Evolutionary conservation across 2,797 vertebrate genomes (phyloP).

Genomic region (Aulostomus chinensis): DNA sequence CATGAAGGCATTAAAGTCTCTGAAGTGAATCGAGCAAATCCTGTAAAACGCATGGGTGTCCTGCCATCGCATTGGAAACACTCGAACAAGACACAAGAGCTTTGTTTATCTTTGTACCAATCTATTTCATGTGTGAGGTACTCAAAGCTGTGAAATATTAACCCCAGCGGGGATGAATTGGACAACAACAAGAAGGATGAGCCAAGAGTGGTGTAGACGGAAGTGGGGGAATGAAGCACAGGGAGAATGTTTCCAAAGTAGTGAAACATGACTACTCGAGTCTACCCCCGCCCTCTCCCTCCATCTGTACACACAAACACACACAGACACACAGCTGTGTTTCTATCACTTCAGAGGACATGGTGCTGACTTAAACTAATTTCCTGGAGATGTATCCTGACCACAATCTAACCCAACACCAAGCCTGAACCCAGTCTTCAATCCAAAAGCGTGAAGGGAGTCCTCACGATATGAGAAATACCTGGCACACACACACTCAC

Average conservation of each 20-base stretch:
- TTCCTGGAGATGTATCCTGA: neutral
- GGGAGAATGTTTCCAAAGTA: constrained; percentile 33
- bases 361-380: neutral
- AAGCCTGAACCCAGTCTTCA: too few relatives aligned
- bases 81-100: too few relatives aligned
- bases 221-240: constrained; percentile 18
- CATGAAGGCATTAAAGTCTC: too few relatives aligned
- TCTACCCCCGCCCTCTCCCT: constrained; percentile 31
- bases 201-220: constrained; percentile 14
- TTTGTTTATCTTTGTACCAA: too few relatives aligned
- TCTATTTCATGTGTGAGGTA: neutral
- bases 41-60: too few relatives aligned
- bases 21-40: too few relatives aligned
- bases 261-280: constrained; percentile 57
- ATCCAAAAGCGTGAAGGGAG: neutral
- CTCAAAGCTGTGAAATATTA: constrained; percentile 8
- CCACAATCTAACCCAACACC: too few relatives aligned
- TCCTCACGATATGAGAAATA: neutral
- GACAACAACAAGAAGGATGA: too few relatives aligned
- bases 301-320: neutral
- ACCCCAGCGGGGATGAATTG: constrained; percentile 15
- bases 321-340: neutral
- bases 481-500: constrained; percentile 20
- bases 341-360: too few relatives aligned
- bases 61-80: too few relatives aligned